Evolutionary conservation across 1,140 invertebrate genomes (phyloP), one percentile per base, ranked within the genome.

Genomic region (Centruroides sculpturatus): DNA sequence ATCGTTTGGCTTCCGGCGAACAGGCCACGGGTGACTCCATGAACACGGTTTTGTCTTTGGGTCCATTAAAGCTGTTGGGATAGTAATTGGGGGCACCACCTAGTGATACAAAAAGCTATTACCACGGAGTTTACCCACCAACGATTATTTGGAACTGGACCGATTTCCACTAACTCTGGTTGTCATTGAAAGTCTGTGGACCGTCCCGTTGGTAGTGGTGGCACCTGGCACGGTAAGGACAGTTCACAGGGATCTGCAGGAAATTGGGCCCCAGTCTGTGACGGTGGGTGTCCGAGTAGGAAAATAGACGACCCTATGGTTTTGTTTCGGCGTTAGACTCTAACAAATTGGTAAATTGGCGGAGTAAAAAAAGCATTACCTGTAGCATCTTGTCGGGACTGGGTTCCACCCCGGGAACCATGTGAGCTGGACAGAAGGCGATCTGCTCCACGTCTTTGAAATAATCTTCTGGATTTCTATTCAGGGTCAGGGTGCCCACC

Each of bases 371-470:
- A 57, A 35, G 23, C 23, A 23, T 62, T 66, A 74, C 77, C 71
- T 92, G 89, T 63, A 98, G 76, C 87, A 98, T 90, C 77, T 93
- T 95, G 70, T 98, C 95, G 0, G 90, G 92, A 36, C 87, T 90
- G 11, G 88, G 80, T 71, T 91, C 84, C 71, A 98, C 92, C 13
- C 93, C 82, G 47, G 92, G 92, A 58, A 93, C 83, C 76, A 99
- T 71, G 71, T 97, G 87, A 34, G 89, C 83, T 0, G 94, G 94
- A 69, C 84, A 85, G 74, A 97, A 98, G 4, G 93, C 93, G 55
- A 90, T 77, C 77, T 99, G 95, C 73, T 99, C 96, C 6, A 98
- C 75, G 65, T 82, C 90, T 51, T 89, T 82, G 74, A 94, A 95
- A 74, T 95, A 95, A 72, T 97, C 97, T 62, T 81, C 83, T 3